A percentile compares a stretch with the other conserved stretches of the same genome.
These are phyloP conservation scores for Hozukius guyotensis DNA, from an alignment of 2,797 vertebrate species.

Conservation along the genomic window DNA sequence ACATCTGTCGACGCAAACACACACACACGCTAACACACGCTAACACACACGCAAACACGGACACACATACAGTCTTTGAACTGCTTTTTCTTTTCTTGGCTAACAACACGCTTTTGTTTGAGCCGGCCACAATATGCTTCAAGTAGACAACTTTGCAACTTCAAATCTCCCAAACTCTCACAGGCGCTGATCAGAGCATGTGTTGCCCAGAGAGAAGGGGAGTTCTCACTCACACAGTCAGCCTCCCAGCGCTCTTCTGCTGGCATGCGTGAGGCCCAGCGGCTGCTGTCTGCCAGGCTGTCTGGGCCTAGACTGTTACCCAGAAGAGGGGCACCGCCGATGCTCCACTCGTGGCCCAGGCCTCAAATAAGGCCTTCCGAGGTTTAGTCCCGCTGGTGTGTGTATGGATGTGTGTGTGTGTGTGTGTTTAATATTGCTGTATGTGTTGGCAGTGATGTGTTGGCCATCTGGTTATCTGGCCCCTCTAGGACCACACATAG, in stretches of 20 bases:
- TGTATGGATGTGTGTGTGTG: constrained; percentile 25
- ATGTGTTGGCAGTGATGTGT: constrained; percentile 65
- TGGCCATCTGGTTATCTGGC: constrained; percentile 81
- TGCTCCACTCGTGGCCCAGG: constrained; percentile 66
- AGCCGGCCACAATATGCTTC: constrained; percentile 59
- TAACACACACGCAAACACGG: constrained; percentile 24
- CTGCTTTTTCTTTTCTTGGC: constrained; percentile 63
- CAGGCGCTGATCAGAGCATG: constrained; percentile 65
- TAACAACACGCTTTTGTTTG: constrained; percentile 70
- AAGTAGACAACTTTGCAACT: constrained; percentile 68
- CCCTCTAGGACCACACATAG: constrained; percentile 74
- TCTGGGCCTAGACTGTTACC: constrained; percentile 68
- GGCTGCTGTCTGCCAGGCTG: constrained; percentile 67
- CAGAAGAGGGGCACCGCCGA: constrained; percentile 63
- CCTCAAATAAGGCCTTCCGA: constrained; percentile 68
- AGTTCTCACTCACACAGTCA: constrained; percentile 30
- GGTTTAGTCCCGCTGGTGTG: constrained; percentile 59
- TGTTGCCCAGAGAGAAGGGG: constrained; percentile 63
- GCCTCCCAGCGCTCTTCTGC: constrained; percentile 64
- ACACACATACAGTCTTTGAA: constrained; percentile 45
- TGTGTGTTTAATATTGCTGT: constrained; percentile 63
- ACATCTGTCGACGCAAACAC: constrained; percentile 71
- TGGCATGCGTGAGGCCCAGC: constrained; percentile 64
- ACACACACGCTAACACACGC: constrained; percentile 20
- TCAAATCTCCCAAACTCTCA: constrained; percentile 67